Evolutionary conservation across 2,797 vertebrate genomes (phyloP).

Genomic region (Agapornis canus): DNA sequence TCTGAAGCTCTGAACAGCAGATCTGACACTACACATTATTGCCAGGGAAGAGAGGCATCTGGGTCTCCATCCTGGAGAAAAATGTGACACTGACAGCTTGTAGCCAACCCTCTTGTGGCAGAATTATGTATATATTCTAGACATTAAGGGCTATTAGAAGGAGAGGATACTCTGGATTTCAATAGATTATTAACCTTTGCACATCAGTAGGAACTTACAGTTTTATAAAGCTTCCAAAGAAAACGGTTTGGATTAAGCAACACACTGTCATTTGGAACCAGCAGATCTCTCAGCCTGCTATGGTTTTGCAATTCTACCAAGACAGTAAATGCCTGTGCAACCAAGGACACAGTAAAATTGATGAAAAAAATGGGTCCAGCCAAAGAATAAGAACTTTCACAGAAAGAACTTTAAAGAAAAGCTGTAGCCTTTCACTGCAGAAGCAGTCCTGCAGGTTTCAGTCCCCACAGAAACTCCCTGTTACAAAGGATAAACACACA

Average conservation of each 20-base stretch:
- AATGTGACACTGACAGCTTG: not conserved
- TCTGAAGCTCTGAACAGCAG: not conserved
- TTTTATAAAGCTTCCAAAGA: not conserved
- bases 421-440: not conserved
- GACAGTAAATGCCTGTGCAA: not conserved
- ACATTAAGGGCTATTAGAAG: not conserved
- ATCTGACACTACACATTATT: not conserved
- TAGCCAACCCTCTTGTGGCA: not conserved
- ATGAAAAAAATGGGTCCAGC: not conserved
- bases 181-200: not conserved
- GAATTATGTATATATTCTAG: not conserved
- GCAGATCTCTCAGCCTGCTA: not conserved
- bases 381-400: not conserved
- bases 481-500: conserved; percentile 21
- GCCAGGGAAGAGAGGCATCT: not conserved
- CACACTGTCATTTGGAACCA: not conserved
- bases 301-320: not conserved
- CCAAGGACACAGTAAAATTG: not conserved
- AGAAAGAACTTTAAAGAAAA: not conserved
- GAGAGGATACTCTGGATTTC: not conserved
- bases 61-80: not conserved
- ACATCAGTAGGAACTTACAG: not conserved
- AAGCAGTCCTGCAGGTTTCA: not conserved
- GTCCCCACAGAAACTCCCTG: conserved; percentile 15
- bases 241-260: not conserved